phyloP scores from a whole-genome alignment of 2,888 invertebrate species.

The Lithophane semibrunnea region DNA sequence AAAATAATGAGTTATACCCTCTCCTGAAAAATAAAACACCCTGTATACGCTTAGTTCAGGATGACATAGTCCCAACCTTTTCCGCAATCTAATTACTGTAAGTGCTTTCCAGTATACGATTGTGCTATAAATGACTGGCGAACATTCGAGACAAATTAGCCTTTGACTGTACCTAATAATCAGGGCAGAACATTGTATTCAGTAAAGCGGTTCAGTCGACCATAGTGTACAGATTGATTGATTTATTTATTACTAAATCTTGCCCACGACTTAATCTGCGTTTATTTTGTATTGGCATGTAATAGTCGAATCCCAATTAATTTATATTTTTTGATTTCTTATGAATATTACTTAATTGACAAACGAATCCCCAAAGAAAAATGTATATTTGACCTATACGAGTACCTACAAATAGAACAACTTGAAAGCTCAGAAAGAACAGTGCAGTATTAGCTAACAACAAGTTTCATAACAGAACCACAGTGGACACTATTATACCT shows the following conservation, averaged over 20 bases:
- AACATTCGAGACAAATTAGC: constrained; percentile 59
- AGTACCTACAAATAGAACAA: too few relatives aligned
- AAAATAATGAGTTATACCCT: not conserved
- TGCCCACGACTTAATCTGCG: too few relatives aligned
- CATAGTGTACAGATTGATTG: constrained; percentile 7
- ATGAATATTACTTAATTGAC: too few relatives aligned
- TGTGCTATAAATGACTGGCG: constrained; percentile 73
- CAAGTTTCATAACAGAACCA: too few relatives aligned
- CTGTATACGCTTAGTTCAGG: constrained; percentile 74
- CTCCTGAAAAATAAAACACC: constrained; percentile 65
- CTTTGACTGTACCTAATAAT: constrained; percentile 38
- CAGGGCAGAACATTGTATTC: constrained; percentile 47
- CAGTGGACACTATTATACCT: too few relatives aligned
- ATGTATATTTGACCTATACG: too few relatives aligned
- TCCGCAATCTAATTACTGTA: constrained; percentile 89
- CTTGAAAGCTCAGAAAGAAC: too few relatives aligned
- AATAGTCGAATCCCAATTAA: not conserved
- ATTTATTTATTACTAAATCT: not conserved
- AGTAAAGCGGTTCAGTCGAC: too few relatives aligned
- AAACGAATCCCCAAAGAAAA: too few relatives aligned
- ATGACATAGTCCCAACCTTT: constrained; percentile 81
- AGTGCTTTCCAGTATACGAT: constrained; percentile 87
- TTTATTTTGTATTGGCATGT: too few relatives aligned
- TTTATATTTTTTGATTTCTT: too few relatives aligned
- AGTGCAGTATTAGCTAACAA: too few relatives aligned